Percentiles rank a stretch among this genome's conserved stretches.
Evolutionary conservation across 2,888 invertebrate species (phyloP).

Genomic region (Conistra vaccinii): DNA sequence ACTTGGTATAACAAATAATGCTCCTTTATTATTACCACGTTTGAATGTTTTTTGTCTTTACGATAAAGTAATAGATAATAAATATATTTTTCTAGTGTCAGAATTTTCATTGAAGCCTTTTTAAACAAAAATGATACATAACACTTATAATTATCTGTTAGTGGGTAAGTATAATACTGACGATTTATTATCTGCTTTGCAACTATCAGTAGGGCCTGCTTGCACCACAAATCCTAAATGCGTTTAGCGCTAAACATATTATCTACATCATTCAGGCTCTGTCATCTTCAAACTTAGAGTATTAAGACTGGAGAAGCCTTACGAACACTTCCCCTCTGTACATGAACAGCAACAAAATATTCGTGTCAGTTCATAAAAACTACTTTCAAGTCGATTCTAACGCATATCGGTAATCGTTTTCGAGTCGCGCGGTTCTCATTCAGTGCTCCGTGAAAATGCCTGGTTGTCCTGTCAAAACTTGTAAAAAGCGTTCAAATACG

Average conservation of each 20-base stretch:
- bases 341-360: too few relatives aligned
- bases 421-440: too few relatives aligned
- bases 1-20: not conserved
- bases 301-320: too few relatives aligned
- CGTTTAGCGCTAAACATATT: not conserved
- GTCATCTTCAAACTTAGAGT: not conserved
- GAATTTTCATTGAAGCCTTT: slow-evolving; percentile 25
- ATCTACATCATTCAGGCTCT: not conserved
- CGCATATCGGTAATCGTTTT: too few relatives aligned
- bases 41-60: slow-evolving; percentile 13
- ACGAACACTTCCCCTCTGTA: too few relatives aligned
- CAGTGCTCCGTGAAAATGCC: too few relatives aligned
- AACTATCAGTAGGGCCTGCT: slow-evolving; percentile 27
- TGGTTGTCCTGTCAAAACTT: too few relatives aligned
- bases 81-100: slow-evolving; percentile 19
- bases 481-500: too few relatives aligned
- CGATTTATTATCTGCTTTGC: slow-evolving; percentile 44
- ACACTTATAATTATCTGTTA: slow-evolving; percentile 32
- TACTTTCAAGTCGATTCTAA: too few relatives aligned
- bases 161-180: slow-evolving; percentile 64
- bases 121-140: slow-evolving; percentile 12
- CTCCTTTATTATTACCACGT: not conserved
- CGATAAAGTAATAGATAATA: slow-evolving; percentile 17
- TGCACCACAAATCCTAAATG: slow-evolving; percentile 1
- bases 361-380: too few relatives aligned